Evolutionary conservation across 2,113 vertebrate species (phyloP), one percentile per base, ranked within the genome.

Genomic region (Pteropus alecto): DNA sequence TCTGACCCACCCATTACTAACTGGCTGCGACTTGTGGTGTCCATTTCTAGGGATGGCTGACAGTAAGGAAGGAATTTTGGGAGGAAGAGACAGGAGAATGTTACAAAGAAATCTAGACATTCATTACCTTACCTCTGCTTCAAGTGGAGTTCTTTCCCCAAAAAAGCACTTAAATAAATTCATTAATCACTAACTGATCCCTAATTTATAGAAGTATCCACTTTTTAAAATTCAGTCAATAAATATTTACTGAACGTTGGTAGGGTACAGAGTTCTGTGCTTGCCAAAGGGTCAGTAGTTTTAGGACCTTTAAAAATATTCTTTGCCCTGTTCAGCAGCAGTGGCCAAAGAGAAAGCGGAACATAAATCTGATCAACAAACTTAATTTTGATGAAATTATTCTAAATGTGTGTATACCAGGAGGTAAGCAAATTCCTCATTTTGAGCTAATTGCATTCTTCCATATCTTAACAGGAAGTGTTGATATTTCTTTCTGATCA

Each of bases 361-460:
- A 60, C 33, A 54, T 35, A 51, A 54, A 56, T 78, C 33, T 74
- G 14, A 67, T 24, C 1, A 28, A 76, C 71, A 92, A 78, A 63
- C 41, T 90, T 84, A 46, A 48, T 89, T 90, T 70, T 56, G 63
- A 84, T 83, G 60, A 78, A 94, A 87, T 90, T 63, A 38, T 81
- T 91, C 51, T 56, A 41, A 92, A 63, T 28, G 41, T 11, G 35
- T 82, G 33, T 76, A 46, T 71, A 35, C 21, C 16, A 38, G 58
- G 83, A 87, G 22, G 13, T 16, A 70, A 61, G 18, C n/a, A 77
- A 76, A 93, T 71, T 90, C 28, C 46, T 93, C 65, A 76, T 88
- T 85, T 61, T 77, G 82, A 96, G 76, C 43, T 81, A 81, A 60
- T 35, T 96, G 35, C 48, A 54, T 77, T 67, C 87, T 92, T 87